Evolutionary conservation across 2,797 vertebrate species (phyloP).

Genomic region (Natrix natrix): DNA sequence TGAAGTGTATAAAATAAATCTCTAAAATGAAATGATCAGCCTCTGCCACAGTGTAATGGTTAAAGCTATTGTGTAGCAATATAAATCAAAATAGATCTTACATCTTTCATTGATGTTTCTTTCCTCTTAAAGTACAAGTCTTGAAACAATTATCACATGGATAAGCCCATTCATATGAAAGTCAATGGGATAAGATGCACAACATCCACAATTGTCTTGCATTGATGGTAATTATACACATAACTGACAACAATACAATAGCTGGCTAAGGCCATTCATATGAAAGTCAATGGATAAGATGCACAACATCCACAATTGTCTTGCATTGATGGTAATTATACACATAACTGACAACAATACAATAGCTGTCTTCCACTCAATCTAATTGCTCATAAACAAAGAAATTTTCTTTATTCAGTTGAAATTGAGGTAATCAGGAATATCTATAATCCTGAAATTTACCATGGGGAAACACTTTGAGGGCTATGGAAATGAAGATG

Average conservation of each 20-base stretch:
- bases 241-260: not conserved
- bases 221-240: not conserved
- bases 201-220: not conserved
- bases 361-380: not conserved
- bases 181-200: not conserved
- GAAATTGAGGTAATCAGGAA: not conserved
- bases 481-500: not conserved
- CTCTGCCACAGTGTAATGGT: not conserved
- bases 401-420: not conserved
- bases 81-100: not conserved
- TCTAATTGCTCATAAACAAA: not conserved
- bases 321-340: not conserved
- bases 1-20: not conserved
- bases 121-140: not conserved
- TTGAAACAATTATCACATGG: not conserved
- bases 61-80: not conserved
- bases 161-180: not conserved
- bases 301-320: not conserved
- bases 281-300: not conserved
- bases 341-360: not conserved
- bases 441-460: conserved; percentile 1
- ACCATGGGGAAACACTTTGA: not conserved
- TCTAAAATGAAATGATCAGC: not conserved
- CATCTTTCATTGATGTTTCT: not conserved
- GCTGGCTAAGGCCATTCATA: not conserved